Base-by-base conservation (phyloP, 2,888 invertebrate genomes). In the Tetragnatha montana region DNA sequence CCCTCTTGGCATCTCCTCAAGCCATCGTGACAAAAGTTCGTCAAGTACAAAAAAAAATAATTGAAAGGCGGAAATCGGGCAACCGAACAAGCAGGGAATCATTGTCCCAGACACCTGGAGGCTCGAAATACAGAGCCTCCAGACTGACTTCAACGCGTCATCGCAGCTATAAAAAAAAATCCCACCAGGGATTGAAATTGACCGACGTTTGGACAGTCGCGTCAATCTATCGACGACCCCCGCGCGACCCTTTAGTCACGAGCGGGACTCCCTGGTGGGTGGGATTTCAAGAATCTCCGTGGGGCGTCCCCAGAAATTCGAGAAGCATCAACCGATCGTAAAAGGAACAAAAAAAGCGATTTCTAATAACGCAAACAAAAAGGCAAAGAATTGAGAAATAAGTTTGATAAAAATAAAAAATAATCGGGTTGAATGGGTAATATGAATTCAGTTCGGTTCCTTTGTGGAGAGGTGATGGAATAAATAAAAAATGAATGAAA, bases 351-450 rank as follows among this genome's bases (percentile, higher is more conserved):
- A 82, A 71, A 84, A 79, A 75, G 21, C 70, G 75, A 89, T 85
- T 89, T 85, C 85, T 89, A 80, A 89, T 89, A 89, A 85, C 85
- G 89, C 85, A 89, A 89, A 89, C 89, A 89, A 81, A 89, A 81
- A 76, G 68, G 6, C 21, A 68, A 75, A 79, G 50, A 35, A 35
- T 35, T 35, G 74, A 35, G 74, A 75, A 68, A 74, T 68, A n/a
- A 12, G 17, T 22, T 7, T 0, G 17, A 47, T 17, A 76, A 76
- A 47, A 82, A 84, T 49, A 22, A 79, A 86, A 80, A 86, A 79
- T 22, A 60, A 22, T 74, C 60, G 47, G 70, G n/a, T 70, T 14
- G 76, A 85, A 78, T 35, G 35, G 35, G 35, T 35, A 35, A 35
- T 78, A 76, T 85, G 78, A 78, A 85, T 78, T 85, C 70, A 21